Evolutionary conservation across 2,797 vertebrate genomes (phyloP), one percentile per base, ranked within the genome.

Genomic region (Notolepis coatsorum): DNA sequence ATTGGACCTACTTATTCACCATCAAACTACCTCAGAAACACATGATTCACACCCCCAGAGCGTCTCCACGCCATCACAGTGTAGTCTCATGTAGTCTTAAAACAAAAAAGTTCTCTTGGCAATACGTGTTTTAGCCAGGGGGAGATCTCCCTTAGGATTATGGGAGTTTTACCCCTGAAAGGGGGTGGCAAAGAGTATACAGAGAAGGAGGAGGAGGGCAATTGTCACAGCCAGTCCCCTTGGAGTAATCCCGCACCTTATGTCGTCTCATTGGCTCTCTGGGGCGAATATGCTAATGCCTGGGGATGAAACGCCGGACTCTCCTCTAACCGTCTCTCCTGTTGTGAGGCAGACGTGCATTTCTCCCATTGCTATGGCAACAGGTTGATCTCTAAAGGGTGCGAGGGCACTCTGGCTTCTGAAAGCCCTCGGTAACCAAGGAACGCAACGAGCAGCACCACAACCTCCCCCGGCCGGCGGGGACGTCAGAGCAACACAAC

Each of bases 221-320:
- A 77, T 89, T 90, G 90, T 89, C 79, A 75, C 79, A 85, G 82
- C 84, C 91, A 90, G 87, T 85, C 88, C 81, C 77, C 79, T 86
- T 74, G 69, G 84, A 90, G 88, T 79, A 81, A 83, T 85, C 78
- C 71, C 56, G 39, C 68, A 81, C 81, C 75, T 79, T 73, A 73
- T 56, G 52, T 61, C 57, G 42, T 81, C 84, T 83, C 77, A 93
- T 94, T 93, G 93, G 93, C 80, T 89, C 78, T 50, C 64, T 52
- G 74, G 63, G 76, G 37, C 82, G 68, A 73, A 77, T 88, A 93
- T 93, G 91, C 89, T 89, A 93, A 93, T 93, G 77, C 73, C 52
- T 59, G 25, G 68, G 57, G 80, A 75, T 74, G 77, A 84, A 90
- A 91, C 79, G 79, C 75, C 41, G 76, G 87, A 88, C 69, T 48